These are phyloP conservation scores for Microcebus jonahi DNA, from an alignment of 2,113 vertebrate genomes.

Conservation along the genomic window DNA sequence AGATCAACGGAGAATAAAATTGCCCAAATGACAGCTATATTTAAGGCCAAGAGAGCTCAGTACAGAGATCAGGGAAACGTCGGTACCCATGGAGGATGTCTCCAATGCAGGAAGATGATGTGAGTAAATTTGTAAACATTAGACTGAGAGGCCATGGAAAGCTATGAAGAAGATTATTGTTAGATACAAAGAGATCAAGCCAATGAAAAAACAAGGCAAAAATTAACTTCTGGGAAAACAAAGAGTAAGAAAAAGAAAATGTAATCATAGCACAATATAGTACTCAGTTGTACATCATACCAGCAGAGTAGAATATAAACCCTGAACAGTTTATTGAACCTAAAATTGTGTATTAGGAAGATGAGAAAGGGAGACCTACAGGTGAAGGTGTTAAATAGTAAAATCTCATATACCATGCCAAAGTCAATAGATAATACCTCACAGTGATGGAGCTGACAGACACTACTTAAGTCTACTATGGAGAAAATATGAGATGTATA, in stretches of 20 bases:
- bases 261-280: accelerated
- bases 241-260: not conserved
- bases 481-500: not conserved
- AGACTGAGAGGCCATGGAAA: not conserved
- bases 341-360: not conserved
- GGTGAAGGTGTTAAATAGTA: not conserved
- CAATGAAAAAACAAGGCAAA: not conserved
- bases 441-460: not conserved
- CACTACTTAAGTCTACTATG: not conserved
- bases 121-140: not conserved
- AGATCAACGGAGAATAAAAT: not conserved
- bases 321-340: not conserved
- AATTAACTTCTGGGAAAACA: not conserved
- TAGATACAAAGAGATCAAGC: not conserved
- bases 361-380: not conserved
- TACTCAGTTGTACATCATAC: not conserved
- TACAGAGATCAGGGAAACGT: not conserved
- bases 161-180: not conserved
- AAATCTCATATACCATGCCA: not conserved
- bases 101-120: not conserved
- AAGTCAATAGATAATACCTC: not conserved
- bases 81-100: not conserved
- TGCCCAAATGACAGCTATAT: too few relatives aligned
- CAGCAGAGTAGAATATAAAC: not conserved
- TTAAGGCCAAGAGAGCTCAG: not conserved